These are phyloP conservation scores for Trichogramma dendrolimi DNA, from an alignment of 2,888 invertebrate species.

Conservation along the genomic window DNA sequence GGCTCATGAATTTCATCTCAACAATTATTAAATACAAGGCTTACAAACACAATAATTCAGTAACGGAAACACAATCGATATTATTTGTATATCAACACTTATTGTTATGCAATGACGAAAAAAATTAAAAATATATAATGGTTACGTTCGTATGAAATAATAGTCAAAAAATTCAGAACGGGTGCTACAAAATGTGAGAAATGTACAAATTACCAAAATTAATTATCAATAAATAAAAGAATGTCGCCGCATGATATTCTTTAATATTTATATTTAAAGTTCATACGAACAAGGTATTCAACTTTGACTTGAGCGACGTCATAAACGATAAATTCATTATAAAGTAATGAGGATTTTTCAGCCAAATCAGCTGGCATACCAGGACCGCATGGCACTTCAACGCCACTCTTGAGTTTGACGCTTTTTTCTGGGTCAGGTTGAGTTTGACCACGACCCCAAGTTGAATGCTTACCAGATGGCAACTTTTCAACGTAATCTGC, in stretches of 20 bases:
- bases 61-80: too few relatives aligned
- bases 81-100: too few relatives aligned
- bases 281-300: constrained; percentile 80
- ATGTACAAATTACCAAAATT: too few relatives aligned
- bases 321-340: constrained; percentile 95
- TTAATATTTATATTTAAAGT: constrained; percentile 75
- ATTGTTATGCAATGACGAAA: too few relatives aligned
- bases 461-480: constrained; percentile 81
- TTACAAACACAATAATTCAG: too few relatives aligned
- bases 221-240: background rate
- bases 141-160: too few relatives aligned
- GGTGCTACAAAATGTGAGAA: too few relatives aligned
- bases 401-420: constrained; percentile 61
- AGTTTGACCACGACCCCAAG: constrained; percentile 81
- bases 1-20: too few relatives aligned
- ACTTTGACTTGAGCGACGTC: constrained; percentile 91
- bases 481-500: constrained; percentile 75
- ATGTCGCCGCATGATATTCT: too few relatives aligned
- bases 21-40: too few relatives aligned
- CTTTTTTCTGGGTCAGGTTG: constrained; percentile 71
- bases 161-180: too few relatives aligned
- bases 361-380: constrained; percentile 52
- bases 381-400: constrained; percentile 74
- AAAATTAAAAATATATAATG: too few relatives aligned
- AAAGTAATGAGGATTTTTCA: constrained; percentile 63